Conservation (phyloP, 1,140 invertebrate species). For the Drosophila albomicans region DNA sequence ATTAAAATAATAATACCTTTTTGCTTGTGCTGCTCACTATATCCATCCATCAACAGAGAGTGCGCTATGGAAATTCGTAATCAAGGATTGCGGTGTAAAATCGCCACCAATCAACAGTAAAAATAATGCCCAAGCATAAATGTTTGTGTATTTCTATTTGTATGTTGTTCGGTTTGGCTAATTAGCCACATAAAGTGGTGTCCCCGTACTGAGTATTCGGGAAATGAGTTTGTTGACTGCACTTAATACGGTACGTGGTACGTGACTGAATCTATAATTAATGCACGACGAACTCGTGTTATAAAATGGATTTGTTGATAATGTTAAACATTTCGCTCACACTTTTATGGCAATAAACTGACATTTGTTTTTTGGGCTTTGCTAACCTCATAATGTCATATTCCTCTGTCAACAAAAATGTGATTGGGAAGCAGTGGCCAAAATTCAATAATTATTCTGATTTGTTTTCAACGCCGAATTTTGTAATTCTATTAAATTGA, state of each 20-base stretch:
- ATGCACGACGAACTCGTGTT: slow-evolving; percentile 32
- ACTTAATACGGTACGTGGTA: slow-evolving; percentile 61
- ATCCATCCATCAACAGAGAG: slow-evolving; percentile 4
- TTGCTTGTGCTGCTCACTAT: not conserved
- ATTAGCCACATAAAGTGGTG: slow-evolving; percentile 47
- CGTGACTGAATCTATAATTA: slow-evolving; percentile 68
- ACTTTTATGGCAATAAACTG: slow-evolving; percentile 38
- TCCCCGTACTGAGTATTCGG: not conserved
- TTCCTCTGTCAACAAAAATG: not conserved
- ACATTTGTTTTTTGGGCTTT: slow-evolving; percentile 37
- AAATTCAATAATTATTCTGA: not conserved
- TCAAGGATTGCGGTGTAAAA: slow-evolving; percentile 1
- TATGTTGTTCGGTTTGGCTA: slow-evolving; percentile 29
- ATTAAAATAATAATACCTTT: not conserved
- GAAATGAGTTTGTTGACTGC: slow-evolving; percentile 19
- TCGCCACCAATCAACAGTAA: slow-evolving; percentile 19
- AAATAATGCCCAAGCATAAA: slow-evolving; percentile 19
- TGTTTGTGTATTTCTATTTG: slow-evolving; percentile 13
- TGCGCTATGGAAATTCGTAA: not conserved
- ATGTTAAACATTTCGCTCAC: slow-evolving; percentile 49
- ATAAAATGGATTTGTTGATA: slow-evolving; percentile 71
- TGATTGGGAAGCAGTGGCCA: not conserved
- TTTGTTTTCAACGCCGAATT: not conserved
- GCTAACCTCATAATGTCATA: slow-evolving; percentile 3
- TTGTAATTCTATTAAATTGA: not conserved